Conservation (phyloP, 2,113 vertebrate species). For the Cyphomyrus discorhynchus region DNA sequence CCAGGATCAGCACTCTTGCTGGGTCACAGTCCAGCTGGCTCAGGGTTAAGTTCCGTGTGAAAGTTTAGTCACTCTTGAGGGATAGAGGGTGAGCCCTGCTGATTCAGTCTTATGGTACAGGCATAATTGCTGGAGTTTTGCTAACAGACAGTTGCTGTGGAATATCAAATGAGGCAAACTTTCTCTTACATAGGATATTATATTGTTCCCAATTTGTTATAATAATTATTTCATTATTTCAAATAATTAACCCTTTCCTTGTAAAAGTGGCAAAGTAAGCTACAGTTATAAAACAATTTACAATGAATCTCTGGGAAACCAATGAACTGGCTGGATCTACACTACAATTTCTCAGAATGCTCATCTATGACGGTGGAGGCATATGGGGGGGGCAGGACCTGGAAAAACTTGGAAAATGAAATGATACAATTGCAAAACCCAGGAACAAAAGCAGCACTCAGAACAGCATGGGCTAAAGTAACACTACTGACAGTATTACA, state of each 20-base stretch:
- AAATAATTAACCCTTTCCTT: neutral
- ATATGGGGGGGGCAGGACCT: neutral
- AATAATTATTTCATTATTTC: neutral
- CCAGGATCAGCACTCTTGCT: neutral
- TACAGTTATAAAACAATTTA: neutral
- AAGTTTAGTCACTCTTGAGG: neutral
- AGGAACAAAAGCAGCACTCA: neutral
- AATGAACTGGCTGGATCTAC: neutral
- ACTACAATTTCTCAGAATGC: neutral
- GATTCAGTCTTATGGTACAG: neutral
- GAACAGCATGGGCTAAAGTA: neutral
- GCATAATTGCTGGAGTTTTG: neutral
- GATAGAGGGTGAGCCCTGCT: neutral
- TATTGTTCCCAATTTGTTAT: neutral
- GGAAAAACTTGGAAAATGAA: neutral
- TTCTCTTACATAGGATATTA: neutral
- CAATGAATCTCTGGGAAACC: neutral
- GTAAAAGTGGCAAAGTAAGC: neutral
- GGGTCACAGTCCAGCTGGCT: neutral
- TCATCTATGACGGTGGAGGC: neutral
- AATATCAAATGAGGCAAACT: neutral
- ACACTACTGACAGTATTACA: neutral
- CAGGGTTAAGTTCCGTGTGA: neutral
- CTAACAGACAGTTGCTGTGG: neutral
- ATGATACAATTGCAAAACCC: neutral